Base-by-base conservation (phyloP, 2,888 invertebrate genomes). In the Ferrisia virgata region DNA sequence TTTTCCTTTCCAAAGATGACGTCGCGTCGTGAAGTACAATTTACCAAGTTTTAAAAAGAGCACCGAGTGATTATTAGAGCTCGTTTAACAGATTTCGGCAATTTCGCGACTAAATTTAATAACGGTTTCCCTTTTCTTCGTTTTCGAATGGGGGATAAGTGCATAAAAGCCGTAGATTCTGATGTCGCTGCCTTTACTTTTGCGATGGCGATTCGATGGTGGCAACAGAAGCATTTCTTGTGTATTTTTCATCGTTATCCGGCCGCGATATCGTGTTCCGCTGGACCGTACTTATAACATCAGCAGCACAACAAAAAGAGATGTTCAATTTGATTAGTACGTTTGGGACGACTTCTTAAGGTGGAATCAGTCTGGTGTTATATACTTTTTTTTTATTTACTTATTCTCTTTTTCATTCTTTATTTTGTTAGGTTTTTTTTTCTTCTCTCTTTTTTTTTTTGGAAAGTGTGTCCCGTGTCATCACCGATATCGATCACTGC, bases 401-500 rank as follows among this genome's bases (percentile, higher is more conserved):
- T 47, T n/a, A n/a, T 47, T 47, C 13, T 2, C 47, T 47, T n/a
- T 47, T 47, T 47, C 13, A 8, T 8, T 18, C 53, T 53, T 8
- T 6, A 8, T 1, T n/a, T 1, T 47, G n/a, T n/a, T n/a, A n/a
- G n/a, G n/a, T n/a, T n/a, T 47, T 47, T 47, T n/a, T 47, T 47
- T n/a, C n/a, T n/a, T 47, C n/a, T 11, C n/a, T n/a, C n/a, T 11
- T 13, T 1, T 40, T 13, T 40, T 40, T 4, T 1, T 43, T 43
- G 22, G 22, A 53, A 9, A 18, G 53, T 53, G 53, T 53, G 53
- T 22, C 53, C 53, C 53, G 64, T 64, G 64, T 64, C 64, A 64
- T 64, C 64, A 15, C 31, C 64, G 64, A 64, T 64, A 64, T 64
- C 64, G 64, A 64, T 64, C 64, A 64, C 64, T 64, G n/a, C n/a